A percentile compares a stretch with the other conserved stretches of the same genome.
phyloP scores from a whole-genome alignment of 53 echinoderm and acorn worm species.

The Temnopleurus reevesii region DNA sequence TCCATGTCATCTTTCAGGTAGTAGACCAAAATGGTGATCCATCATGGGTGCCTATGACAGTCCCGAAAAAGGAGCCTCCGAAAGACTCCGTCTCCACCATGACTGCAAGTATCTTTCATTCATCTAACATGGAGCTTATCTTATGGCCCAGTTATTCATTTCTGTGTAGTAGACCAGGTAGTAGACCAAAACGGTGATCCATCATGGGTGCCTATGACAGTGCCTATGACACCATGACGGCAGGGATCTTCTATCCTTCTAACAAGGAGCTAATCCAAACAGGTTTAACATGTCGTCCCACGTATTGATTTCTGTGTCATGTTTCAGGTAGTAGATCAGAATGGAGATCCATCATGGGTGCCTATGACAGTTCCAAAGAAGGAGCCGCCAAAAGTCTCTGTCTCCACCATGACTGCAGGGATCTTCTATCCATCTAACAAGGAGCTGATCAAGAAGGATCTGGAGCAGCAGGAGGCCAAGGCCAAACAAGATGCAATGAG shows the following conservation, averaged over 20 bases:
- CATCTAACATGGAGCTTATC: conserved; percentile 76
- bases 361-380: conserved; percentile 88
- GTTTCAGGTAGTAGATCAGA: conserved; percentile 69
- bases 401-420: conserved; percentile 88
- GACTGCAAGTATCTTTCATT: conserved; percentile 89
- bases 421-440: conserved; percentile 91
- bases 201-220: conserved; percentile 93
- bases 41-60: conserved; percentile 93
- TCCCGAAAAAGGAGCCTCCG: conserved; percentile 75
- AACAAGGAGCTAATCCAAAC: conserved; percentile 72
- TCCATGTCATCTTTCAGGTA: conserved; percentile 58
- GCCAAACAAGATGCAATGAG: conserved; percentile 66
- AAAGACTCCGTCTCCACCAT: conserved; percentile 74
- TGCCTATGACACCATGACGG: conserved; percentile 89
- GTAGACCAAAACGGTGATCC: conserved; percentile 69
- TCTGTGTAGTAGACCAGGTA: too few relatives aligned
- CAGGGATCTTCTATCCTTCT: conserved; percentile 91
- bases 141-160: too few relatives aligned
- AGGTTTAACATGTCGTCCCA: too few relatives aligned
- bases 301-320: background rate
- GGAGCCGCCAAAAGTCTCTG: conserved; percentile 65
- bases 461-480: conserved; percentile 68
- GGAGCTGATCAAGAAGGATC: conserved; percentile 68
- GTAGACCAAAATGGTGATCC: conserved; percentile 69
- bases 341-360: conserved; percentile 83